Evolutionary conservation across 1,140 invertebrate genomes (phyloP).

Genomic region (Triops longicaudatus): DNA sequence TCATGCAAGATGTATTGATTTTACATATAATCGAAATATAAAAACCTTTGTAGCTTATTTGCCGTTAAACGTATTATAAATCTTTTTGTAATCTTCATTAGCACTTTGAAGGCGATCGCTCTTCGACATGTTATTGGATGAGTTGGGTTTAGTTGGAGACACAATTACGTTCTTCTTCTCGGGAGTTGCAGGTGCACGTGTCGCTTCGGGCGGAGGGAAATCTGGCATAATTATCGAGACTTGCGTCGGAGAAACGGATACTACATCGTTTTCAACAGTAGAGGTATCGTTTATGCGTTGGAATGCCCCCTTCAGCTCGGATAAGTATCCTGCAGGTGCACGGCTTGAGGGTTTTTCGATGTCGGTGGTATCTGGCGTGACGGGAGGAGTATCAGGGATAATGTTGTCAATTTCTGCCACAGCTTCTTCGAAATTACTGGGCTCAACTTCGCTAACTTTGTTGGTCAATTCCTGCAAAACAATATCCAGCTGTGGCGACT

Average conservation of each 20-base stretch:
- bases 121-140: not conserved
- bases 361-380: not conserved
- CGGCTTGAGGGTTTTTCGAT: not conserved
- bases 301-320: not conserved
- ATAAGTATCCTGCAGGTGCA: not conserved
- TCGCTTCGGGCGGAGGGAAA: not conserved
- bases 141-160: not conserved
- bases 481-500: not conserved
- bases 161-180: not conserved
- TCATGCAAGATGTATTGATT: not conserved
- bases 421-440: not conserved
- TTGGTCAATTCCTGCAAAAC: not conserved
- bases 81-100: not conserved
- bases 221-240: not conserved
- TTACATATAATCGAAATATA: not conserved
- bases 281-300: not conserved
- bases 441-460: not conserved
- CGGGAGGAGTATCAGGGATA: not conserved
- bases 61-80: conserved; percentile 1
- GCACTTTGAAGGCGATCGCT: not conserved
- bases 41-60: not conserved
- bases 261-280: not conserved
- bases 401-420: not conserved
- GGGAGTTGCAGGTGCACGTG: not conserved
- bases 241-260: not conserved